Evolutionary conservation across 1,140 invertebrate species (phyloP), one percentile per base, ranked within the genome.

Genomic region (Euborellia annulipes): DNA sequence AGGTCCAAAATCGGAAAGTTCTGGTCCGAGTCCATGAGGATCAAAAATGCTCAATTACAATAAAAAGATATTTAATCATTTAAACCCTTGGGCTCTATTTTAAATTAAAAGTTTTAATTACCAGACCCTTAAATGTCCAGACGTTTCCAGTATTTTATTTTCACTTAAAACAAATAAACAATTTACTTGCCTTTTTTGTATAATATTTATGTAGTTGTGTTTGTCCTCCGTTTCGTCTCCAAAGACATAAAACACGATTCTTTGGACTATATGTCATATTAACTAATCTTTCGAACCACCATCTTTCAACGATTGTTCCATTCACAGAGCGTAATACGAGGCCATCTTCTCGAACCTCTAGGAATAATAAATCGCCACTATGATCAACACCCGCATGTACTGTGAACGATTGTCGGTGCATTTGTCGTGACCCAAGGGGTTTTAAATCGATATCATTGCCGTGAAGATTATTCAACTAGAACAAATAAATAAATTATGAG

Each of bases 211-310:
- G 90, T 43, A 98, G 73, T 58, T 97, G 85, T 1, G 86, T 91
- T 59, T 89, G 83, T 9, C 85, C 86, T 2, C 85, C 86, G 56
- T 84, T 87, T 52, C 82, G 73, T 47, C 85, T 76, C 91, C 94
- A 98, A 36, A 98, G 71, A 67, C 94, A 98, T 39, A 99, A 68
- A 13, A 98, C 85, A 65, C 90, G 87, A 55, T 87, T 98, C 68
- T 97, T 98, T 0, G 95, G 96, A 55, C 92, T 94, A 62, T 94
- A 99, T 0, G 94, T 98, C 91, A 99, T 98, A 60, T 99, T 99
- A 9, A 99, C 92, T 18, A 99, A 70, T 43, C 93, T 72, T 61
- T 99, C 95, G 68, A 92, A 99, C 93, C 94, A 99, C 93, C 94
- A 98, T 62, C 85, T 72, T 61, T 98, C 94, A 40, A 95, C 82